phyloP scores from a whole-genome alignment of 2,797 vertebrate species.

The Diglossa cyanea region DNA sequence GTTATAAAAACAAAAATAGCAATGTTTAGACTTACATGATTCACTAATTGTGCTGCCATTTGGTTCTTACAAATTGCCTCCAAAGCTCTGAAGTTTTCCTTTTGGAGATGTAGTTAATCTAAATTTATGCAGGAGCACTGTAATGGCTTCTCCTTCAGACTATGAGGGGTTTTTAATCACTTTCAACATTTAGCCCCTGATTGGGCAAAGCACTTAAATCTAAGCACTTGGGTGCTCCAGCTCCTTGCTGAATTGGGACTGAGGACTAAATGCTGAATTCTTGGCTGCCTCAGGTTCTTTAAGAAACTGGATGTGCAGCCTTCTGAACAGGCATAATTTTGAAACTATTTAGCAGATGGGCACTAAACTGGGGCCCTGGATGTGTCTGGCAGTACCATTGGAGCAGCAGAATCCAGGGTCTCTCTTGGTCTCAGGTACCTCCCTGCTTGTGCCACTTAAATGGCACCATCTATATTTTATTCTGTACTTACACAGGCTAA shows the following conservation, averaged over 20 bases:
- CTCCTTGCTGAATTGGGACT: background rate
- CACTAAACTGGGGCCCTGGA: background rate
- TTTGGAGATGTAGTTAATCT: constrained; percentile 9
- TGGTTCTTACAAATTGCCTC: constrained; percentile 9
- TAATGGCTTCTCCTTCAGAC: constrained; percentile 46
- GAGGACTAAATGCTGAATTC: background rate
- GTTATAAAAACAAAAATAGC: constrained; percentile 27
- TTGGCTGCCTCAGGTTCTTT: background rate
- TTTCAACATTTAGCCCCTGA: constrained; percentile 21
- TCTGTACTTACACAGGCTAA: background rate
- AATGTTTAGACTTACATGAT: constrained; percentile 27
- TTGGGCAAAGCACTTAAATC: constrained; percentile 23
- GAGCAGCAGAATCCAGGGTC: background rate
- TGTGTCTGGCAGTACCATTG: accelerated
- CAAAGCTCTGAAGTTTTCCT: background rate
- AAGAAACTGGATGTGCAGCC: background rate
- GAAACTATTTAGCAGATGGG: background rate
- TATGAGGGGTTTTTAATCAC: constrained; percentile 43
- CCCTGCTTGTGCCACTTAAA: background rate
- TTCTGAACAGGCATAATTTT: background rate
- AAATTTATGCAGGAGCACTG: constrained; percentile 39
- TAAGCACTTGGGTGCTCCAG: background rate
- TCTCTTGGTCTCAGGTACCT: background rate
- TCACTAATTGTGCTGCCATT: background rate
- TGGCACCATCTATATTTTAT: background rate